Percentiles rank a stretch among this genome's conserved stretches.
phyloP scores from a whole-genome alignment of 2,888 invertebrate genomes.

The Byasa hedistus region DNA sequence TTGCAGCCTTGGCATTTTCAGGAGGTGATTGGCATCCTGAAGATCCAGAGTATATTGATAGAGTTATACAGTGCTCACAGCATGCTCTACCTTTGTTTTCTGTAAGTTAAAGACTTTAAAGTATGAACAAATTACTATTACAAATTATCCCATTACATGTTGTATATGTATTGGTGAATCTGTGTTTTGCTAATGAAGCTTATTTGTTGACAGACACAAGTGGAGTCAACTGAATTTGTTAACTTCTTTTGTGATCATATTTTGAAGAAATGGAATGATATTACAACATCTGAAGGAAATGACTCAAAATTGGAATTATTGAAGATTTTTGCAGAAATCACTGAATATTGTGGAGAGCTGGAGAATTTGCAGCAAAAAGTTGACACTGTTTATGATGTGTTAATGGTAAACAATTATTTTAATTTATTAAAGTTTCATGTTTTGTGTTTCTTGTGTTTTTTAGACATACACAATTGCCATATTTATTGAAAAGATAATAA shows the following conservation, averaged over 20 bases:
- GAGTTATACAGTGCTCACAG: slow-evolving; percentile 91
- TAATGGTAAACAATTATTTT: slow-evolving; percentile 80
- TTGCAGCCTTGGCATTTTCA: slow-evolving; percentile 87
- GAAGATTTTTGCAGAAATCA: slow-evolving; percentile 92
- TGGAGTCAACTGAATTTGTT: slow-evolving; percentile 91
- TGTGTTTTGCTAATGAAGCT: neutral
- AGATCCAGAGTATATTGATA: slow-evolving; percentile 86
- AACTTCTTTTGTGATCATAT: slow-evolving; percentile 92
- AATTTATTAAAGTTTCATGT: neutral
- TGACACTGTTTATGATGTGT: slow-evolving; percentile 86
- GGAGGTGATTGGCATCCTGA: slow-evolving; percentile 86
- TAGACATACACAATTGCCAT: no score
- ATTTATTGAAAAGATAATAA: no score
- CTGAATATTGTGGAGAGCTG: slow-evolving; percentile 86
- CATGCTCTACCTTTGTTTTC: slow-evolving; percentile 93
- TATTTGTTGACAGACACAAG: slow-evolving; percentile 83
- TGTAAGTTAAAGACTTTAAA: slow-evolving; percentile 84
- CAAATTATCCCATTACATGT: no score
- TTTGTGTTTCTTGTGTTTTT: no score
- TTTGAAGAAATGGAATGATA: slow-evolving; percentile 85
- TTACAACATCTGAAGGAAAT: slow-evolving; percentile 81
- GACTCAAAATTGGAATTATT: slow-evolving; percentile 88
- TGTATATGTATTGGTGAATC: neutral
- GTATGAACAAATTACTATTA: neutral
- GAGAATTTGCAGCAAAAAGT: slow-evolving; percentile 88